Conservation (phyloP, 1,140 invertebrate species). For the Drosophila ficusphila region DNA sequence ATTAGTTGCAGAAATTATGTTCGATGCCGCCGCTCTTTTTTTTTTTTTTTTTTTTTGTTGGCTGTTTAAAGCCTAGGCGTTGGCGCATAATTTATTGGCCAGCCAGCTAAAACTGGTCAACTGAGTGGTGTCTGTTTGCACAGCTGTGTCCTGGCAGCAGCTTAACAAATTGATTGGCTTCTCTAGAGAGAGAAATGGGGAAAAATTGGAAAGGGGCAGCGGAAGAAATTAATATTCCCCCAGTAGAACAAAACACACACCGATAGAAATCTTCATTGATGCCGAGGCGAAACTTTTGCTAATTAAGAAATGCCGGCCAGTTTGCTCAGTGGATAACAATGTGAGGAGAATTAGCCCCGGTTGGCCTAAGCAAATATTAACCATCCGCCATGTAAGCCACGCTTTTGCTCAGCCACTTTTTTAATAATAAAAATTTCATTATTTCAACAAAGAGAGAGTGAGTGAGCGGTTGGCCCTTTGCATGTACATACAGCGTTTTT, state of each 20-base stretch:
- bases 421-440: slow-evolving; percentile 76
- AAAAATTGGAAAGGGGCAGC: too few species aligned
- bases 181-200: too few species aligned
- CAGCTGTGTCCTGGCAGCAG: slow-evolving; percentile 58
- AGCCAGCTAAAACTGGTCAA: slow-evolving; percentile 36
- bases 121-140: slow-evolving; percentile 38
- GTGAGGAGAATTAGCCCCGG: slow-evolving; percentile 49
- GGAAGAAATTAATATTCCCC: slow-evolving; percentile 41
- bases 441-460: slow-evolving; percentile 61
- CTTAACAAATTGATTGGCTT: slow-evolving; percentile 69
- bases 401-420: slow-evolving; percentile 58
- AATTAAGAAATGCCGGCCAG: slow-evolving; percentile 64
- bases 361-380: slow-evolving; percentile 71
- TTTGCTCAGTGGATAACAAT: slow-evolving; percentile 58
- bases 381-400: slow-evolving; percentile 54
- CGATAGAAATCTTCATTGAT: slow-evolving; percentile 39
- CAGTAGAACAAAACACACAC: background rate
- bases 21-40: too few species aligned
- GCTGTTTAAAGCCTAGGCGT: slow-evolving; percentile 51
- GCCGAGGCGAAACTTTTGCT: slow-evolving; percentile 32
- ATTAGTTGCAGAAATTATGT: slow-evolving; percentile 80
- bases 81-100: slow-evolving; percentile 68
- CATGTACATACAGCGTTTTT: slow-evolving; percentile 74
- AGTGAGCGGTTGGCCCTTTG: background rate
- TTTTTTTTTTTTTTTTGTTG: slow-evolving; percentile 29